Conservation (phyloP, 2,797 vertebrate genomes). For the Centropyge bicolor region DNA sequence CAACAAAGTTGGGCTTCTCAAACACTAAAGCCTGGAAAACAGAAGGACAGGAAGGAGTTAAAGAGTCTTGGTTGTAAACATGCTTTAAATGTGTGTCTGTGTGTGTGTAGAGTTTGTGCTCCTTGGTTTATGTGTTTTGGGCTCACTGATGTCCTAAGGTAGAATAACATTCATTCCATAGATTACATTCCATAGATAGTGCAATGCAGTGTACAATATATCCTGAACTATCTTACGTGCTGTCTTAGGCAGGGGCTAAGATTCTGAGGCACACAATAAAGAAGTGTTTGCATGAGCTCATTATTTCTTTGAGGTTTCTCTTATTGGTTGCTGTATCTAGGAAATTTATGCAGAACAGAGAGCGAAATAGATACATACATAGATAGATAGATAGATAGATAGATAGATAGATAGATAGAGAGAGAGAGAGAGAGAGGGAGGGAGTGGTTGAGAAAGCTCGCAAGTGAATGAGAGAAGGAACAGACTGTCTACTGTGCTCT, state of each 20-base stretch:
- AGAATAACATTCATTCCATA: constrained; percentile 33
- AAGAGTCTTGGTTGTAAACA: neutral
- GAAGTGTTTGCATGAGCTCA: neutral
- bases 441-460: neutral
- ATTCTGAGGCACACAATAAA: neutral
- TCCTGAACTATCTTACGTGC: neutral
- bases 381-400: too few relatives aligned
- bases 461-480: neutral
- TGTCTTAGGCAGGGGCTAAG: neutral
- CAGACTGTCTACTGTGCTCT: neutral
- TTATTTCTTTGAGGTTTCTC: neutral
- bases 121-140: neutral
- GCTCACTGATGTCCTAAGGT: constrained; percentile 34
- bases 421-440: too few relatives aligned
- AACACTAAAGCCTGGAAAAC: constrained; percentile 88
- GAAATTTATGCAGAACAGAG: neutral
- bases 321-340: neutral
- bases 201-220: neutral
- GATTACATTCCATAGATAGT: too few relatives aligned
- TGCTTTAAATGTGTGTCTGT: neutral
- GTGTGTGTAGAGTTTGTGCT: neutral
- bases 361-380: too few relatives aligned
- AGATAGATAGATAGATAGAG: too few relatives aligned
- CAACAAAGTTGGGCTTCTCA: constrained; percentile 93
- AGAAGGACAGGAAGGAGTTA: constrained; percentile 1